These are phyloP conservation scores for Parasteatoda tepidariorum DNA, from an alignment of 1,140 invertebrate species.

Conservation along the genomic window DNA sequence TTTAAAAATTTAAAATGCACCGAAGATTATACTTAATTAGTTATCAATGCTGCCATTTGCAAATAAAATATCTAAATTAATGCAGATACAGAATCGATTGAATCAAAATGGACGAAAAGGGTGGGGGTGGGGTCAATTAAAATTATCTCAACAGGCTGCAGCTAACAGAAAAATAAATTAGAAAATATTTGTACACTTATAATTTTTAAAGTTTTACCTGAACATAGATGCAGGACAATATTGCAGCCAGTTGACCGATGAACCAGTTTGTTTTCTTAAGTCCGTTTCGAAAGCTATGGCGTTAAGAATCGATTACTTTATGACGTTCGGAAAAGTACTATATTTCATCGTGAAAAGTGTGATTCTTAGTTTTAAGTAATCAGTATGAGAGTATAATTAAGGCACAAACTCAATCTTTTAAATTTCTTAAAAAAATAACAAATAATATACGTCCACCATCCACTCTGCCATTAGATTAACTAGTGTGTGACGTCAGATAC, in stretches of 20 bases:
- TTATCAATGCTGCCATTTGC: too few relatives aligned
- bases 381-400: not conserved
- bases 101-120: not conserved
- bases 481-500: constrained; percentile 51
- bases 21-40: too few relatives aligned
- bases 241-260: too few relatives aligned
- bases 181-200: too few relatives aligned
- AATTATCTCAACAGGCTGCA: not conserved
- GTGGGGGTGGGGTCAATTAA: constrained; percentile 30
- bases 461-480: constrained; percentile 34
- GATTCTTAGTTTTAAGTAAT: too few relatives aligned
- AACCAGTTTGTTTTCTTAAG: too few relatives aligned
- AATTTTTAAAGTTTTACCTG: too few relatives aligned
- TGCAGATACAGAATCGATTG: not conserved
- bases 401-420: constrained; percentile 29
- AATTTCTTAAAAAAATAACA: not conserved
- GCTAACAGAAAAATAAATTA: too few relatives aligned
- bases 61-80: too few relatives aligned
- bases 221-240: too few relatives aligned
- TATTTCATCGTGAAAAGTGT: not conserved
- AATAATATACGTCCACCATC: constrained; percentile 1
- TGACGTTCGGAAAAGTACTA: constrained; percentile 8
- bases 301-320: constrained; percentile 40
- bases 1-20: too few relatives aligned
- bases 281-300: constrained; percentile 24